A percentile compares a stretch with the other conserved stretches of the same genome.
These are phyloP conservation scores for Metellina segmentata DNA, from an alignment of 2,888 invertebrate species.

Conservation along the genomic window DNA sequence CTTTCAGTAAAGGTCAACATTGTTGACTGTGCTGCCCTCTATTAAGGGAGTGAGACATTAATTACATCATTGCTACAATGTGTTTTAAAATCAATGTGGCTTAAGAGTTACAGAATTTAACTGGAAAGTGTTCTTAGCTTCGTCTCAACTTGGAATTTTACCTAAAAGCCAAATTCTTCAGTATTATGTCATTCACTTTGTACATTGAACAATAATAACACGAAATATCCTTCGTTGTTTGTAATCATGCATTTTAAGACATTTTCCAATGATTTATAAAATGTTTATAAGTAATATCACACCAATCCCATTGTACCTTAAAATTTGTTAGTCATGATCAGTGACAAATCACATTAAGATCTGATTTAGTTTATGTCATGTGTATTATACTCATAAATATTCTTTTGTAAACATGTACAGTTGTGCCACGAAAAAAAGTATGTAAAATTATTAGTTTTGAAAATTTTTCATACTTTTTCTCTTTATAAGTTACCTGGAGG, in stretches of 20 bases:
- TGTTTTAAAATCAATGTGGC: no score
- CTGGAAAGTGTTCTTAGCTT: no score
- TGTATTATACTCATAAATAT: conserved; percentile 54
- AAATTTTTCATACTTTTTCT: conserved; percentile 17
- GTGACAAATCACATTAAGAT: conserved; percentile 24
- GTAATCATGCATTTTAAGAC: background rate
- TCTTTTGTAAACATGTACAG: conserved; percentile 15
- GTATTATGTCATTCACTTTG: background rate
- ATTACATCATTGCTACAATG: no score
- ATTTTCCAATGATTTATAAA: background rate
- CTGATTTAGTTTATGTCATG: conserved; percentile 40
- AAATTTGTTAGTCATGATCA: background rate
- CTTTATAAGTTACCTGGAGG: conserved; percentile 17
- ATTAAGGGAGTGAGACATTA: no score
- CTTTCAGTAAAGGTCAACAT: no score
- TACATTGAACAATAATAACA: background rate
- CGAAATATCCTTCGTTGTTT: background rate
- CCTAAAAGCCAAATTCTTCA: background rate
- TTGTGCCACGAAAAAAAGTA: conserved; percentile 12
- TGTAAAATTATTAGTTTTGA: background rate
- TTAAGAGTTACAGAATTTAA: no score
- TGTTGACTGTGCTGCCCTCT: no score
- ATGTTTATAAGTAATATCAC: background rate
- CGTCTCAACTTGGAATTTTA: background rate
- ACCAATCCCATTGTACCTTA: no score